phyloP scores from a whole-genome alignment of 2,797 vertebrate species.

The Pangasius sanitwongsei region DNA sequence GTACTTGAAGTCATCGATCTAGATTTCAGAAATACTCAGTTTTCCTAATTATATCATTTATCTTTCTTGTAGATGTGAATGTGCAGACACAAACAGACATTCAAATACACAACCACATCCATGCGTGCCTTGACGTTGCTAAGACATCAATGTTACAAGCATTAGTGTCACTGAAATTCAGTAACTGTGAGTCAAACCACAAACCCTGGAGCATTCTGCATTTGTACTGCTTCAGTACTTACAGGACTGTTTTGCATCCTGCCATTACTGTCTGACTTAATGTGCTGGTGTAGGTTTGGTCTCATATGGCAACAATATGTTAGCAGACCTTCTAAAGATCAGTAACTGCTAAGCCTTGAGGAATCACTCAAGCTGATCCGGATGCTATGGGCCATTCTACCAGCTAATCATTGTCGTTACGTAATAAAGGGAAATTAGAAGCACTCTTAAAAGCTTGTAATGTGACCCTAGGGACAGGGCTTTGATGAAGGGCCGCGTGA shows the following conservation, averaged over 20 bases:
- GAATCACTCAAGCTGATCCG: conserved; percentile 42
- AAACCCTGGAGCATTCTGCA: conserved; percentile 16
- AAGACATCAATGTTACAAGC: conserved; percentile 3
- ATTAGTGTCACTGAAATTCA: conserved; percentile 30
- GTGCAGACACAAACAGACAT: conserved; percentile 5
- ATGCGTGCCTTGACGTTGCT: not conserved
- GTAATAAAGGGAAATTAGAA: conserved; percentile 57
- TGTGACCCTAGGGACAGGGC: conserved; percentile 50
- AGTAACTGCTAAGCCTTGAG: conserved; percentile 35
- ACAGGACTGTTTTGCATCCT: conserved; percentile 39
- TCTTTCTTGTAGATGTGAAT: not conserved
- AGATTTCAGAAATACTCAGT: not conserved
- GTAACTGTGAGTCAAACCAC: conserved; percentile 25
- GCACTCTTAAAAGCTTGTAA: conserved; percentile 55
- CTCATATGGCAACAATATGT: conserved; percentile 47
- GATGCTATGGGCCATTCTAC: conserved; percentile 48
- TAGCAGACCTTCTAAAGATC: conserved; percentile 29
- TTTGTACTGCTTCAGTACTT: not conserved
- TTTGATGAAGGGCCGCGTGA: conserved; percentile 46
- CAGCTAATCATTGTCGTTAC: conserved; percentile 50
- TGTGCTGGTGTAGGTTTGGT: conserved; percentile 26
- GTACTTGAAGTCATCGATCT: not conserved
- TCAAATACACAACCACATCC: conserved; percentile 9
- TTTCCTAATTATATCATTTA: conserved; percentile 14
- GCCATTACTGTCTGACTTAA: conserved; percentile 36